Evolutionary conservation across 2,797 vertebrate genomes (phyloP), one percentile per base, ranked within the genome.

Genomic region (Darevskia mixta): DNA sequence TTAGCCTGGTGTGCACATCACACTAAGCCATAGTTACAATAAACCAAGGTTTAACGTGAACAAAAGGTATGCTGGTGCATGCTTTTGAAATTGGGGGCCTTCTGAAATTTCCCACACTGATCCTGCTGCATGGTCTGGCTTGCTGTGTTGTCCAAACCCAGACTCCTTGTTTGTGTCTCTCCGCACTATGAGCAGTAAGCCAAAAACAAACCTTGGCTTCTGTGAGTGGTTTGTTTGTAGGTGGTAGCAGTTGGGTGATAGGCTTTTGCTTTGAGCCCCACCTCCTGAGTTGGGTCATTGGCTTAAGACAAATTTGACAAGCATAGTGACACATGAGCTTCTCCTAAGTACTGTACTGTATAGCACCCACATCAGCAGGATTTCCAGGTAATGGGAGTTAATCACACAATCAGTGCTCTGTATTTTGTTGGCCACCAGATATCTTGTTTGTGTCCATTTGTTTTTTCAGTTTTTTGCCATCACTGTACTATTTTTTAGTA

Each of bases 371-470:
- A 82, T 20, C 8, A 90, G 80, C 18, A 0, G 67, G 76, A 8
- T 8, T 79, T 72, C 61, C 23, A 76, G 45, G 23, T 66, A 89
- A 0, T 0, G 73, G 11, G 32, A 49, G 77, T 86, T 18, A 18
- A 84, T 84, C 43, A 0, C 1, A 23, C 71, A 66, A n/a, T 41
- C 0, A 86, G 75, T 41, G 41, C 27, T 77, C 35, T 82, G 49
- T 72, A 86, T 88, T 66, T 73, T 90, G 83, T 89, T 95, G 90
- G 91, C 91, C 93, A 82, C 80, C 72, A 75, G 32, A 10, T n/a
- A 23, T 85, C 79, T 79, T 79, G 13, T 3, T 86, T 38, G 41
- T 45, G 13, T 27, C 69, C 45, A 35, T 84, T 75, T 71, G 3
- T 11, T 15, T 35, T 25, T 43, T 69, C 49, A 55, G 49, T 55